Base-by-base conservation (phyloP, 2,113 vertebrate species). In the Chrysemys picta region DNA sequence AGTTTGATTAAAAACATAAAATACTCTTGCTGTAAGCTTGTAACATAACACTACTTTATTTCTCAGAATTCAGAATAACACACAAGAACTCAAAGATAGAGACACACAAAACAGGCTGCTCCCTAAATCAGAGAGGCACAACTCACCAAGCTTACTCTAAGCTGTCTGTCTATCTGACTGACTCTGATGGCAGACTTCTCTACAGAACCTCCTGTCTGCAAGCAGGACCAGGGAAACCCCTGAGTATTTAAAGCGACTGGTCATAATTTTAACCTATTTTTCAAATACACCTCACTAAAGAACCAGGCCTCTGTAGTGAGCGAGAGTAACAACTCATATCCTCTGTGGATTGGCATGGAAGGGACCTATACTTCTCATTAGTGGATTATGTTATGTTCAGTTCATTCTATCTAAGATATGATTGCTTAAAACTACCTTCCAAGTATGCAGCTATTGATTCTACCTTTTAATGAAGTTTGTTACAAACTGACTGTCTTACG, bases 381-480 rank as follows among this genome's bases (percentile, higher is more conserved):
- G 5, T 95, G 47, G 31, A 59, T 85, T 84, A 17, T 45, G 49
- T 79, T 93, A n/a, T 19, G 42, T 90, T 54, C 42, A 12, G 79
- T 90, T 80, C 76, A 94, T 85, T 90, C 47, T 76, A 56, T 84
- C 84, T 78, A 80, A 97, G 87, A 50, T n/a, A 8, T 2, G 4
- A 31, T 81, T 4, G 1, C 24, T 78, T 82, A 89, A 87, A 94
- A 87, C 53, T 31, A 82, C 11, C 24, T 94, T 59, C 78, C 93
- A 94, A 84, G 6, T 49, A 47, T 90, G 91, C 62, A 72, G 27
- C 12, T 90, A 96, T 94, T 89, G 52, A 87, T 91, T 93, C 45
- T 87, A 45, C 54, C 90, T 91, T 88, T 94, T 95, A 96, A 95
- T 94, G n/a, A 97, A 84, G n/a, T 82, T 90, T 95, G 93, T 94